These are phyloP conservation scores for Limnephilus marmoratus DNA, from an alignment of 2,888 invertebrate genomes.

Conservation along the genomic window DNA sequence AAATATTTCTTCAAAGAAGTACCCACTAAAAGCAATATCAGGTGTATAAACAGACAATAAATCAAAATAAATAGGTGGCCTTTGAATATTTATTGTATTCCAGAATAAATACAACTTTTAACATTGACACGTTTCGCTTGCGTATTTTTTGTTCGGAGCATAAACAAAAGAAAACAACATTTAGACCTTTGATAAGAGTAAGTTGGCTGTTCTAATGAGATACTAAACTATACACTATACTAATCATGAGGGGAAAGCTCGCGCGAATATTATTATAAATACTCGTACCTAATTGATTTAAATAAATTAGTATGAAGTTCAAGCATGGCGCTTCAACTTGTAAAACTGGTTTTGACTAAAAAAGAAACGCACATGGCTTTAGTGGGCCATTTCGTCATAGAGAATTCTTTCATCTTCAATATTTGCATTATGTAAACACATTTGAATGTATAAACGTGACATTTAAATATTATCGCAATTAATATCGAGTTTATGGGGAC, in stretches of 20 bases:
- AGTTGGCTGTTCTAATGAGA: neutral
- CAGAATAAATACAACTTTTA: neutral
- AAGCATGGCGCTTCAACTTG: slow-evolving; percentile 13
- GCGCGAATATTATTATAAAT: slow-evolving; percentile 15
- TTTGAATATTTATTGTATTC: neutral
- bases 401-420: slow-evolving; percentile 37
- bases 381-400: slow-evolving; percentile 36
- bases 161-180: neutral
- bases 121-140: neutral
- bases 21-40: neutral
- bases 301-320: slow-evolving; percentile 30
- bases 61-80: neutral
- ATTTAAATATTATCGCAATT: slow-evolving; percentile 25
- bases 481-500: neutral
- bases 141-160: neutral
- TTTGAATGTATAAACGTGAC: neutral
- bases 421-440: slow-evolving; percentile 40
- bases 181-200: neutral
- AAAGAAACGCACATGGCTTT: slow-evolving; percentile 37
- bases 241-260: slow-evolving; percentile 3
- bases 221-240: neutral
- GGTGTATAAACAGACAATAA: neutral
- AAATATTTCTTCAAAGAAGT: neutral
- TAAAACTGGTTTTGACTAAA: slow-evolving; percentile 22
- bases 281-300: neutral